These are phyloP conservation scores for Drosophila rufa DNA, from an alignment of 1,140 invertebrate genomes.

Conservation along the genomic window DNA sequence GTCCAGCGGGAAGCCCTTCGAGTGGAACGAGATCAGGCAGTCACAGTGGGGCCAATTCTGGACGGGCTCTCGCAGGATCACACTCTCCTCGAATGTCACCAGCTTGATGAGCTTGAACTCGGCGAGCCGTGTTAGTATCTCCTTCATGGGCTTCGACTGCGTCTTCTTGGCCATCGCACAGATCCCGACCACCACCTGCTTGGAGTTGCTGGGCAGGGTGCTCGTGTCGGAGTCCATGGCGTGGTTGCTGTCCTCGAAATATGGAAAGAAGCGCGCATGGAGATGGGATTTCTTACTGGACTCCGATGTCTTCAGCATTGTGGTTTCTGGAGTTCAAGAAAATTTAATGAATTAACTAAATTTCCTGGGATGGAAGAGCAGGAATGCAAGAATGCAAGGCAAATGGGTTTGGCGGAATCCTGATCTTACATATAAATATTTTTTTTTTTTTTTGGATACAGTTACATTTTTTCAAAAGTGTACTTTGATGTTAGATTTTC, in stretches of 20 bases:
- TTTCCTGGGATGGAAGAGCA: too few relatives aligned
- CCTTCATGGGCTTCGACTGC: conserved; percentile 99
- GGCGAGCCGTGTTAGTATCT: conserved; percentile 97
- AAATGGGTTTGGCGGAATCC: neutral
- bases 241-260: conserved; percentile 87
- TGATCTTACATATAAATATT: too few relatives aligned
- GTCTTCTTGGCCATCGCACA: conserved; percentile 99
- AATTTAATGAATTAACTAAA: neutral
- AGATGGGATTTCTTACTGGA: neutral
- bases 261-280: conserved; percentile 17
- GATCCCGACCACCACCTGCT: conserved; percentile 95
- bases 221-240: conserved; percentile 86
- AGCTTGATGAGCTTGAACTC: conserved; percentile 98
- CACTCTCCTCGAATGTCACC: conserved; percentile 96
- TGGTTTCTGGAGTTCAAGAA: too few relatives aligned
- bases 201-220: conserved; percentile 72
- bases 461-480: neutral
- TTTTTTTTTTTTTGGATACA: neutral
- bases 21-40: conserved; percentile 99
- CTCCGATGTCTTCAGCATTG: neutral
- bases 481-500: neutral
- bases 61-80: conserved; percentile 97
- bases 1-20: conserved; percentile 98
- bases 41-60: conserved; percentile 99
- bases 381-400: too few relatives aligned